Percentiles rank a stretch among this genome's conserved stretches.
These are phyloP conservation scores for Leucoma salicis DNA, from an alignment of 2,888 invertebrate genomes.

Conservation along the genomic window DNA sequence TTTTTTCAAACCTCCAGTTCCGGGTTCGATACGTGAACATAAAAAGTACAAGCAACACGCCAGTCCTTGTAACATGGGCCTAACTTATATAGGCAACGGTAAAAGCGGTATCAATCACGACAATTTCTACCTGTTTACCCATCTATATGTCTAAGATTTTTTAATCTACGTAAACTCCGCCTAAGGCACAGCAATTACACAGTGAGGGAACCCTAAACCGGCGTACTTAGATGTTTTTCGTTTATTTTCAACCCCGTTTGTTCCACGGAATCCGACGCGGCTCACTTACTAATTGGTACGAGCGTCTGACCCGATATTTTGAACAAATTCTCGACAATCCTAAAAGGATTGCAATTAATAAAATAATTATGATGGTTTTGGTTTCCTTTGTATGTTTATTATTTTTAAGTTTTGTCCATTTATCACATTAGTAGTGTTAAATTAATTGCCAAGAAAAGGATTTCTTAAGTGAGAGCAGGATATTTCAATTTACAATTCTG, in stretches of 20 bases:
- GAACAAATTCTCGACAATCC: conserved; percentile 37
- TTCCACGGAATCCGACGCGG: conserved; percentile 56
- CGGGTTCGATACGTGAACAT: no score
- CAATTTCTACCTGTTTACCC: conserved; percentile 2
- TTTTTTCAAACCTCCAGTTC: no score
- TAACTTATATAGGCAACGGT: no score
- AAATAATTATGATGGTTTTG: conserved; percentile 21
- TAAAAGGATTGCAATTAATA: conserved; percentile 40
- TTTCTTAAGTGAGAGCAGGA: no score
- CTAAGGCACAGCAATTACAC: conserved; percentile 62
- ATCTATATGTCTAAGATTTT: conserved; percentile 6
- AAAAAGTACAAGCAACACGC: no score
- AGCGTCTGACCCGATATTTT: conserved; percentile 48
- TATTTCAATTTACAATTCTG: no score
- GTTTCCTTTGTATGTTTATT: background rate
- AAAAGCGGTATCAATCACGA: no score
- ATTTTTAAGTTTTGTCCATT: no score
- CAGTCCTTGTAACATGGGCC: no score
- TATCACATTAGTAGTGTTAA: no score
- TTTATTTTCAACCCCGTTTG: conserved; percentile 58
- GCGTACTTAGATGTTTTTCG: conserved; percentile 66
- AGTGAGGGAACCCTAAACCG: conserved; percentile 65
- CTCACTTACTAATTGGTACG: conserved; percentile 73
- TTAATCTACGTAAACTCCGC: conserved; percentile 43
- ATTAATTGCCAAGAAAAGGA: no score